Percentiles rank a stretch among this genome's conserved stretches.
Conservation (phyloP, 2,888 invertebrate genomes). For the Tenthredo livida region DNA sequence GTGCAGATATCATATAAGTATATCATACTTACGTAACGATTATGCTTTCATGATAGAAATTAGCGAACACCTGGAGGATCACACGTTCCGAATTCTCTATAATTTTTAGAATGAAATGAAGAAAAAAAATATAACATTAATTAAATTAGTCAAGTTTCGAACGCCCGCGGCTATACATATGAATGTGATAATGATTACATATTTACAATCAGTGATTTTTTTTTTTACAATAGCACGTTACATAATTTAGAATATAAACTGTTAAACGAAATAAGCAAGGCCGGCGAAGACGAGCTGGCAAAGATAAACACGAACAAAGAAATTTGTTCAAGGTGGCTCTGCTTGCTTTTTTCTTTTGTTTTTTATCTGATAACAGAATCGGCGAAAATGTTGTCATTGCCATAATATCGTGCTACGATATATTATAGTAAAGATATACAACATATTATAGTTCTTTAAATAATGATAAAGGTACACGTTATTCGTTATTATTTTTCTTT, state of each 20-base stretch:
- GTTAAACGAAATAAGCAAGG: constrained; percentile 31
- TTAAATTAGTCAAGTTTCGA: not conserved
- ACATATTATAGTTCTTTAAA: constrained; percentile 7
- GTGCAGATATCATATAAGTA: constrained; percentile 16
- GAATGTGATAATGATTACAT: too few relatives aligned
- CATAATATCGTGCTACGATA: not conserved
- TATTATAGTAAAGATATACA: not conserved
- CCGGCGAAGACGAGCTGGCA: constrained; percentile 5
- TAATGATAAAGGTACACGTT: not conserved
- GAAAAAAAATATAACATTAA: not conserved
- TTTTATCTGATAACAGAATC: constrained; percentile 36
- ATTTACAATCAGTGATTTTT: constrained; percentile 25
- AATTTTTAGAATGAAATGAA: not conserved
- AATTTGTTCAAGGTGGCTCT: constrained; percentile 18
- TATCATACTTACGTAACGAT: constrained; percentile 24
- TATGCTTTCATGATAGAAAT: constrained; percentile 15
- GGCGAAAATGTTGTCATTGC: not conserved
- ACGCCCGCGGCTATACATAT: not conserved
- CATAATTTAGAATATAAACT: not conserved
- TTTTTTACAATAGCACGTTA: not conserved
- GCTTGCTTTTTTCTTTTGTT: not conserved
- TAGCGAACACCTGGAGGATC: not conserved
- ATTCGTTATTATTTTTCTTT: constrained; percentile 17
- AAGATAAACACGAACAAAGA: constrained; percentile 36
- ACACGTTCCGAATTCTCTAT: not conserved